These are phyloP conservation scores for Patella caerulea DNA, from an alignment of 2,888 invertebrate genomes.

Conservation along the genomic window DNA sequence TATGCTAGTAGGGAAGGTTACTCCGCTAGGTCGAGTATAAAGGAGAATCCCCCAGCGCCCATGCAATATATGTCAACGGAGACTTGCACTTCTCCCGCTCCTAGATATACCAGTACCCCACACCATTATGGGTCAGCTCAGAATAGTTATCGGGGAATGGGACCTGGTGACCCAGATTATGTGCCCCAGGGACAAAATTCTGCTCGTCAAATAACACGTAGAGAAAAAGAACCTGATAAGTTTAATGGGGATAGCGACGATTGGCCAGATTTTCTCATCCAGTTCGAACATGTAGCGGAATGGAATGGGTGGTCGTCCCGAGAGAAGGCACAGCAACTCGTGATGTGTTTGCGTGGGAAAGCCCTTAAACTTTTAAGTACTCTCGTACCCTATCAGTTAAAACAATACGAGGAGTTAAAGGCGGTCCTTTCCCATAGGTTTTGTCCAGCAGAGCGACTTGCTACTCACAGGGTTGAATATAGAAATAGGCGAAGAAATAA, in stretches of 20 bases:
- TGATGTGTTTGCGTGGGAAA: constrained; percentile 18
- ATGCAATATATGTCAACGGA: too few relatives aligned
- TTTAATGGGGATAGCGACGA: constrained; percentile 36
- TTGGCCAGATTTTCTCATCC: constrained; percentile 39
- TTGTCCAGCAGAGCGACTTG: background rate
- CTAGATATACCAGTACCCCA: too few relatives aligned
- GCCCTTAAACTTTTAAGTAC: constrained; percentile 13
- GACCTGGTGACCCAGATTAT: too few relatives aligned
- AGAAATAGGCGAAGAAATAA: background rate
- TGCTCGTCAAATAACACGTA: constrained; percentile 3
- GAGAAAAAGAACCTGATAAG: constrained; percentile 38
- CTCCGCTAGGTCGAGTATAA: too few relatives aligned
- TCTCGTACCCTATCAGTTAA: constrained; percentile 6
- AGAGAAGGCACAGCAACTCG: constrained; percentile 23
- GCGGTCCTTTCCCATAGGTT: background rate
- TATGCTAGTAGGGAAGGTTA: too few relatives aligned
- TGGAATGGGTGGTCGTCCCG: constrained; percentile 37
- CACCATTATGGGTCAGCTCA: too few relatives aligned
- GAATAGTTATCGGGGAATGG: too few relatives aligned
- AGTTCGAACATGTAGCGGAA: constrained; percentile 40
- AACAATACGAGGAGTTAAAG: constrained; percentile 10
- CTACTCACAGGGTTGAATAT: background rate
- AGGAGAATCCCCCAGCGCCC: too few relatives aligned
- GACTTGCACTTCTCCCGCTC: too few relatives aligned
- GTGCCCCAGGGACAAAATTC: too few relatives aligned